Evolutionary conservation across 1,140 invertebrate species (phyloP), one percentile per base, ranked within the genome.

Genomic region (Dreissena rostriformis): DNA sequence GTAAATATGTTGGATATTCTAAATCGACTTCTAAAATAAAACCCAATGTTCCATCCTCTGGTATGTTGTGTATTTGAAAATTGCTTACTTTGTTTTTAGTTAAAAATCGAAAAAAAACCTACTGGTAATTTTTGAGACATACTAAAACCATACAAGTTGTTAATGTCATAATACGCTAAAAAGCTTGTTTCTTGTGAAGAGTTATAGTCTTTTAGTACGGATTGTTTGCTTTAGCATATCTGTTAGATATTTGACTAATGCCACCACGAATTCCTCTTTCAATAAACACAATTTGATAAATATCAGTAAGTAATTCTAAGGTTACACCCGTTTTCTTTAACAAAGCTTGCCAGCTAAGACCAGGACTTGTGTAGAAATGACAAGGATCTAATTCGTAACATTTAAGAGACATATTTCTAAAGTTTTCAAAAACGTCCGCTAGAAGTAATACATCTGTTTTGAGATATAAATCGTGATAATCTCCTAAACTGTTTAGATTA

Each of bases 1-100:
- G 95, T 24, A 95, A 67, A 26, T 93, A 2, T 66, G 87, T 11
- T 22, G 91, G 91, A 84, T 93, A 93, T n/a, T 88, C 70, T 49
- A 94, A 63, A 86, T 93, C 89, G 14, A 92, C 86, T 75, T 96
- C 95, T 65, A 96, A 89, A 81, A 95, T 94, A 84, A 94, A 95
- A 12, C 95, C 95, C 66, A 84, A 84, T 26, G 90, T 51, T 81
- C 90, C 88, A 91, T 94, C 90, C 84, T 94, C 86, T 19, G 88
- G 49, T 51, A 93, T 87, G 84, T 88, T 88, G 63, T 84, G 67
- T 67, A 89, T 86, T 87, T 93, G 90, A 89, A 94, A 91, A 88
- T 92, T 19, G 75, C 80, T 22, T 92, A 82, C 65, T 77, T 82
- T 74, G 0, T 77, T 51, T 15, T 24, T n/a, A 57, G 4, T 26